Evolutionary conservation across 2,888 invertebrate genomes (phyloP).

Genomic region (Netelia melanura): DNA sequence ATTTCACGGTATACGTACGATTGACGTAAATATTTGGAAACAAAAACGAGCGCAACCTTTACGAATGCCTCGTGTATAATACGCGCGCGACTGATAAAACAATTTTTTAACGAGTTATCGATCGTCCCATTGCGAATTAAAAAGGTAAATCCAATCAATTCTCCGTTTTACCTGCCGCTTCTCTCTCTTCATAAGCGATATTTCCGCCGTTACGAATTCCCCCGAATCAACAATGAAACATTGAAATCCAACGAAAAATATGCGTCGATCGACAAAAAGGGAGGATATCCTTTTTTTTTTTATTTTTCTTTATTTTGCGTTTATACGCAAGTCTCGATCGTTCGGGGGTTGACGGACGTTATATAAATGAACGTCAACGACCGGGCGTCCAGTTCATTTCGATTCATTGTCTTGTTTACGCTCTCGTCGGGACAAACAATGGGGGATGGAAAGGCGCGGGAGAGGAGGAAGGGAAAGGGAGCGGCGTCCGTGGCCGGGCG

Average conservation of each 20-base stretch:
- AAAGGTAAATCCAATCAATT: conserved; percentile 35
- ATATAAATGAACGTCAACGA: conserved; percentile 58
- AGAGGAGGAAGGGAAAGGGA: neutral
- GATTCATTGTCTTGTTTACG: conserved; percentile 72
- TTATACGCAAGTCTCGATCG: conserved; percentile 15
- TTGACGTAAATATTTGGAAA: no score
- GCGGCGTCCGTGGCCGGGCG: neutral
- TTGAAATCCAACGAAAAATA: neutral
- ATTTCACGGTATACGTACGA: no score
- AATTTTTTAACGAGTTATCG: neutral
- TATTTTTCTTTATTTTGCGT: conserved; percentile 16
- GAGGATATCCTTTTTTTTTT: neutral
- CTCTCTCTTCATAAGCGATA: neutral
- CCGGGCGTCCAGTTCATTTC: conserved; percentile 68
- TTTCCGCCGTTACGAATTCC: neutral
- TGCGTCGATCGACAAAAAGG: no score
- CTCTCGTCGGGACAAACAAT: conserved; percentile 72
- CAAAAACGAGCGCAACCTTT: neutral
- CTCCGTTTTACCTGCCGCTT: conserved; percentile 19
- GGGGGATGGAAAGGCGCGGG: conserved; percentile 26
- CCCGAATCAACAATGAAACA: conserved; percentile 1
- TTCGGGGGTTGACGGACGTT: conserved; percentile 32
- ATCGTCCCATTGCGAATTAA: neutral
- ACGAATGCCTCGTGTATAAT: neutral
- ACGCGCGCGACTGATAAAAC: neutral